These are phyloP conservation scores for Echinometra lucunter DNA, from an alignment of 53 echinoderm and acorn worm genomes.

Conservation along the genomic window DNA sequence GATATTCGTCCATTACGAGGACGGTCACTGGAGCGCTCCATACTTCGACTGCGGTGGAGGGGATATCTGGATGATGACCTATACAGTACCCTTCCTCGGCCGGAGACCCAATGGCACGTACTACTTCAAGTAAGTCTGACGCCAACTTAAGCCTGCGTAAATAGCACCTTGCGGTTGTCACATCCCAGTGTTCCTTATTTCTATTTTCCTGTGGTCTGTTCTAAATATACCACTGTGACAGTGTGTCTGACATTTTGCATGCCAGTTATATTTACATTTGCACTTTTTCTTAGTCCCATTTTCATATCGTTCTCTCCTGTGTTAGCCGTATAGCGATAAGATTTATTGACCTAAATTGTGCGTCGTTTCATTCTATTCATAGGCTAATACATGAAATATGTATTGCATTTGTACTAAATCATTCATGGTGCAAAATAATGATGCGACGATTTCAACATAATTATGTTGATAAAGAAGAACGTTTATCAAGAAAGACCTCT, in stretches of 20 bases:
- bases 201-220: neutral
- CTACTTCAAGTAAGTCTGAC: constrained; percentile 94
- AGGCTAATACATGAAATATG: too few relatives aligned
- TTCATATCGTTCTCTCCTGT: neutral
- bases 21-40: constrained; percentile 98
- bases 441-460: too few relatives aligned
- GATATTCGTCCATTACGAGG: constrained; percentile 87
- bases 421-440: too few relatives aligned
- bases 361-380: too few relatives aligned
- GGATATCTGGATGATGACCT: constrained; percentile 99
- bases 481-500: too few relatives aligned
- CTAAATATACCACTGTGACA: neutral
- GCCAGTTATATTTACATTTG: neutral
- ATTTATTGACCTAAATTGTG: neutral
- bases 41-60: constrained; percentile 99
- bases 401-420: too few relatives aligned
- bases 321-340: neutral
- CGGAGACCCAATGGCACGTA: constrained; percentile 86
- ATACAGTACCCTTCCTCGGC: constrained; percentile 97
- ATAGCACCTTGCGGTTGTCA: neutral
- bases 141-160: neutral
- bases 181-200: neutral
- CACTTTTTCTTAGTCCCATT: neutral
- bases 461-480: too few relatives aligned
- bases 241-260: neutral